A percentile compares a stretch with the other conserved stretches of the same genome.
phyloP scores from a whole-genome alignment of 2,113 vertebrate genomes.

The Gymnocephalus cernua region DNA sequence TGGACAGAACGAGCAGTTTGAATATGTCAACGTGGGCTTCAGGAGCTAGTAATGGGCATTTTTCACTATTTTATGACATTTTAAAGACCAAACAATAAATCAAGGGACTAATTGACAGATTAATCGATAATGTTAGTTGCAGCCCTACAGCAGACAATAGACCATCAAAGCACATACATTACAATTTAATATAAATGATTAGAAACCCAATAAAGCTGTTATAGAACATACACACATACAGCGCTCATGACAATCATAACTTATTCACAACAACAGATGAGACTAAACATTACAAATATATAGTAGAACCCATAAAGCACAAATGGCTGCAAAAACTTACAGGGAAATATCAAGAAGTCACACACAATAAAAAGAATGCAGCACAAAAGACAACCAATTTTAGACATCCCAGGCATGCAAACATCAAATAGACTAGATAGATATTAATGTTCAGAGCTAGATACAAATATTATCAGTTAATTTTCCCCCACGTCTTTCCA shows the following conservation, averaged over 20 bases:
- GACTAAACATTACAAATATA: not conserved
- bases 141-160: not conserved
- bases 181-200: slow-evolving; percentile 6
- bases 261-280: not conserved
- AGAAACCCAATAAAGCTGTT: not conserved
- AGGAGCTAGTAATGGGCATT: not conserved
- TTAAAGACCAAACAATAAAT: not conserved
- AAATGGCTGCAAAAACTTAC: too few relatives aligned
- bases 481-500: slow-evolving; percentile 4
- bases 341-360: not conserved
- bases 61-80: not conserved
- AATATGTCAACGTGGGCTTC: not conserved
- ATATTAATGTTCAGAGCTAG: not conserved
- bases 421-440: not conserved
- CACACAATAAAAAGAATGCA: not conserved
- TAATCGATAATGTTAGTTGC: not conserved
- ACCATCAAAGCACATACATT: not conserved
- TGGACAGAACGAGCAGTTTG: not conserved
- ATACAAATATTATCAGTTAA: not conserved
- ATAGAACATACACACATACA: not conserved
- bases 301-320: not conserved
- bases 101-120: not conserved
- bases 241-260: not conserved
- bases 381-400: not conserved
- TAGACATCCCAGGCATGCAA: not conserved